Evolutionary conservation across 2,888 invertebrate genomes (phyloP).

Genomic region (Eupithecia tripunctaria): DNA sequence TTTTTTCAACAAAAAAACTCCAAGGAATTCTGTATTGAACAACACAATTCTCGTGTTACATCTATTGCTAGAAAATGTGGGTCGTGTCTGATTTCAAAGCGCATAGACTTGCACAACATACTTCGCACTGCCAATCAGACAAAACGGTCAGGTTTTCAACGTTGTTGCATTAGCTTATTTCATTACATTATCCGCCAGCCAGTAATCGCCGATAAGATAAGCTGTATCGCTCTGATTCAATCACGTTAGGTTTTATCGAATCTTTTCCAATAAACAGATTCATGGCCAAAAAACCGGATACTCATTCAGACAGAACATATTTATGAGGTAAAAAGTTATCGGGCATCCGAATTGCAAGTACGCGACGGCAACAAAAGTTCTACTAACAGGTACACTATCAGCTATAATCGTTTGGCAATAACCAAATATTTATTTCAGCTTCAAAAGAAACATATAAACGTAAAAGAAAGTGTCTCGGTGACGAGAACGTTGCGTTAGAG

Average conservation of each 20-base stretch:
- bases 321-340: background rate
- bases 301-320: background rate
- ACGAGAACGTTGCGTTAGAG: slow-evolving; percentile 45
- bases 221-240: slow-evolving; percentile 50
- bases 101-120: slow-evolving; percentile 67
- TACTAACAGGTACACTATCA: background rate
- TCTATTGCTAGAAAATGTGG: slow-evolving; percentile 74
- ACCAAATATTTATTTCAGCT: background rate
- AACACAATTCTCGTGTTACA: slow-evolving; percentile 70
- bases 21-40: slow-evolving; percentile 47
- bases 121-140: slow-evolving; percentile 50
- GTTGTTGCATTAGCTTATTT: slow-evolving; percentile 38
- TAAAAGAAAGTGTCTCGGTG: slow-evolving; percentile 47
- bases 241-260: slow-evolving; percentile 46
- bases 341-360: background rate
- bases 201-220: slow-evolving; percentile 52
- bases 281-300: slow-evolving; percentile 36
- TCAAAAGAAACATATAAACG: slow-evolving; percentile 15
- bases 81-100: slow-evolving; percentile 75
- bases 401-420: background rate
- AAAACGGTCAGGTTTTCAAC: slow-evolving; percentile 53
- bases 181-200: slow-evolving; percentile 11
- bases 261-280: slow-evolving; percentile 45
- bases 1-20: slow-evolving; percentile 20
- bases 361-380: background rate